These are phyloP conservation scores for Sphenopsis melanotis DNA, from an alignment of 2,797 vertebrate genomes.

Conservation along the genomic window DNA sequence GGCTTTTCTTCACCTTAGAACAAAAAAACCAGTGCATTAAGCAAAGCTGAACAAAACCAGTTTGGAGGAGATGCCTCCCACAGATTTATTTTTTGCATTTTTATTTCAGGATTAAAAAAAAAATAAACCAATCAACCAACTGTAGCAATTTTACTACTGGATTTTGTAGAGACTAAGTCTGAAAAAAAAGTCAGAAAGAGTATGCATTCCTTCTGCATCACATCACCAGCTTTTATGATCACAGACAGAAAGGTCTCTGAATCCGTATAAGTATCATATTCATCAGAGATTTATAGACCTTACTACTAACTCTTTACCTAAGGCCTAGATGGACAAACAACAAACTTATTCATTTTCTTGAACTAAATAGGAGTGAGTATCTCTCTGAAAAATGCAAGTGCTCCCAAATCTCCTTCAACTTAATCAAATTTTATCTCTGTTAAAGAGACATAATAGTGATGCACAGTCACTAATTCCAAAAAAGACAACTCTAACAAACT, in stretches of 20 bases:
- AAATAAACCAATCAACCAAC: background rate
- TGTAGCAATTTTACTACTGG: background rate
- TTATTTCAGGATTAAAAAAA: background rate
- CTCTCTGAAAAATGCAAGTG: background rate
- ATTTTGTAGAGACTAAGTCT: background rate
- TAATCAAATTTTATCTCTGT: slow-evolving; percentile 30
- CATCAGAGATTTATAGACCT: slow-evolving; percentile 21
- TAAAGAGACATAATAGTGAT: background rate
- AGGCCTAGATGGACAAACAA: slow-evolving; percentile 9
- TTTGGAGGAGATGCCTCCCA: background rate
- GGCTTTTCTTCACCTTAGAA: background rate
- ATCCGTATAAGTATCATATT: background rate
- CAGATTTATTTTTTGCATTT: background rate
- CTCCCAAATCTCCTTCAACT: background rate
- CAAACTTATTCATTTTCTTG: slow-evolving; percentile 12
- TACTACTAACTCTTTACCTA: background rate
- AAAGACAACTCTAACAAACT: background rate
- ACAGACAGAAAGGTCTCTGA: background rate
- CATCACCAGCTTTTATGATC: background rate
- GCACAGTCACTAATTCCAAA: background rate
- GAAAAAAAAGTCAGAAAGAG: background rate
- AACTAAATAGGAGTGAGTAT: slow-evolving; percentile 14
- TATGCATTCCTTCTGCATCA: background rate
- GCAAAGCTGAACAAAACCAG: background rate
- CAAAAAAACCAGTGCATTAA: background rate